phyloP scores from a whole-genome alignment of 2,888 invertebrate species.

The Neoascia interrupta region DNA sequence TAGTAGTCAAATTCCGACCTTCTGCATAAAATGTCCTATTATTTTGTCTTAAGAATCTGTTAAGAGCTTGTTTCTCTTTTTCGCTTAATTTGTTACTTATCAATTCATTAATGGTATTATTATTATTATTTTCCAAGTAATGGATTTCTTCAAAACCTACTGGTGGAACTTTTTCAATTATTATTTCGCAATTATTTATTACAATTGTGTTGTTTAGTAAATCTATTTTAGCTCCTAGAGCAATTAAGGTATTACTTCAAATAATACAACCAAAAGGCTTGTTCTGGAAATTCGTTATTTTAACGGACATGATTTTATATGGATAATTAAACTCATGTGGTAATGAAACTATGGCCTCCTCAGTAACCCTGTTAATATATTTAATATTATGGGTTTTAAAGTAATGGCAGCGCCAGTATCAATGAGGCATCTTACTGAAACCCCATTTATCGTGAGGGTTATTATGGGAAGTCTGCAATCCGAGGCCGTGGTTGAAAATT shows the following conservation, averaged over 20 bases:
- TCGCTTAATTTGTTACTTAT: no score
- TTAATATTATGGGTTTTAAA: conserved; percentile 8
- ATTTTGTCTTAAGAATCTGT: conserved; percentile 14
- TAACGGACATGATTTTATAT: conserved; percentile 10
- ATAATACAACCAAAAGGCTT: no score
- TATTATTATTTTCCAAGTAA: no score
- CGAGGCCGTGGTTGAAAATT: conserved; percentile 5
- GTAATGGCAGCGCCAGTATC: conserved; percentile 19
- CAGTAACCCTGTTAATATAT: neutral
- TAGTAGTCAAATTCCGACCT: conserved; percentile 44
- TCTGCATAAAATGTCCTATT: conserved; percentile 37
- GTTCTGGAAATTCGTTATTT: conserved; percentile 14
- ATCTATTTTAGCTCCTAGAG: conserved; percentile 10
- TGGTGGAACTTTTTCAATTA: neutral
- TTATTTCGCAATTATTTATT: conserved; percentile 19
- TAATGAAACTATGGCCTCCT: conserved; percentile 1
- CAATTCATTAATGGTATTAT: no score
- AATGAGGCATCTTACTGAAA: conserved; percentile 4
- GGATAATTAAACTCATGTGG: conserved; percentile 23
- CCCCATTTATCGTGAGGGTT: neutral
- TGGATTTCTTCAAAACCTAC: neutral
- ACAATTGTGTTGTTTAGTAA: neutral
- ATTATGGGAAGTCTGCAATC: neutral
- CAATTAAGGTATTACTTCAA: no score
- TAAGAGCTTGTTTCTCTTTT: neutral